Percentiles rank a stretch among this genome's conserved stretches.
Evolutionary conservation across 2,888 invertebrate genomes (phyloP).

Genomic region (Lampropteryx suffumata): DNA sequence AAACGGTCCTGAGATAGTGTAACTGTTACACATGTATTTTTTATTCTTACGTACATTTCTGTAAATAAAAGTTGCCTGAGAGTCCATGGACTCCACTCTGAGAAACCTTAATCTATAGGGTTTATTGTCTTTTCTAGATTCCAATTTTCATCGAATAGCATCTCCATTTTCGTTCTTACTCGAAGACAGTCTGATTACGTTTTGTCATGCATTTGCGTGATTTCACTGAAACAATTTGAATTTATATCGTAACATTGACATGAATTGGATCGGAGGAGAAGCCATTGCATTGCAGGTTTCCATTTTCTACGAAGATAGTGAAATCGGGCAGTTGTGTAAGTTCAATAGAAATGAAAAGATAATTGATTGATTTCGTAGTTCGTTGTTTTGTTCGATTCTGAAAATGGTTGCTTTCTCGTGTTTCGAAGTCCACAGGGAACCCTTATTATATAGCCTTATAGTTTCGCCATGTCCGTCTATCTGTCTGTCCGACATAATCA

Average conservation of each 20-base stretch:
- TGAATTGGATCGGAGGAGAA: constrained; percentile 22
- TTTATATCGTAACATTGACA: constrained; percentile 23
- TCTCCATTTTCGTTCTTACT: constrained; percentile 21
- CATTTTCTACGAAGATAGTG: constrained; percentile 17
- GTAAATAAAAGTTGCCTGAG: too few relatives aligned
- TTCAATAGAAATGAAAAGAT: neutral
- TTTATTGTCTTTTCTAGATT: constrained; percentile 21
- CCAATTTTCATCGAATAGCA: constrained; percentile 27
- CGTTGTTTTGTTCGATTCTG: too few relatives aligned
- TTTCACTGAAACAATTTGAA: constrained; percentile 29
- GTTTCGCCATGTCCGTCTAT: too few relatives aligned
- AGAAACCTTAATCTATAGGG: neutral
- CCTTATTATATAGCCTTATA: too few relatives aligned
- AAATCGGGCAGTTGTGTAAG: neutral
- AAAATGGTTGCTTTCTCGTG: too few relatives aligned
- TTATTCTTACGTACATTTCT: too few relatives aligned
- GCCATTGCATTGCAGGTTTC: constrained; percentile 13
- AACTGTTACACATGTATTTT: too few relatives aligned
- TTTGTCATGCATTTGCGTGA: constrained; percentile 35
- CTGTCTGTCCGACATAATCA: too few relatives aligned
- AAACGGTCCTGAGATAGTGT: too few relatives aligned
- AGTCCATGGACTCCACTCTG: too few relatives aligned
- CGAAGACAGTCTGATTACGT: constrained; percentile 29
- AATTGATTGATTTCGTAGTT: constrained; percentile 7
- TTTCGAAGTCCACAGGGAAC: too few relatives aligned